Conservation (phyloP, 2,797 vertebrate species). For the Sternarchorhynchus goeldii region DNA sequence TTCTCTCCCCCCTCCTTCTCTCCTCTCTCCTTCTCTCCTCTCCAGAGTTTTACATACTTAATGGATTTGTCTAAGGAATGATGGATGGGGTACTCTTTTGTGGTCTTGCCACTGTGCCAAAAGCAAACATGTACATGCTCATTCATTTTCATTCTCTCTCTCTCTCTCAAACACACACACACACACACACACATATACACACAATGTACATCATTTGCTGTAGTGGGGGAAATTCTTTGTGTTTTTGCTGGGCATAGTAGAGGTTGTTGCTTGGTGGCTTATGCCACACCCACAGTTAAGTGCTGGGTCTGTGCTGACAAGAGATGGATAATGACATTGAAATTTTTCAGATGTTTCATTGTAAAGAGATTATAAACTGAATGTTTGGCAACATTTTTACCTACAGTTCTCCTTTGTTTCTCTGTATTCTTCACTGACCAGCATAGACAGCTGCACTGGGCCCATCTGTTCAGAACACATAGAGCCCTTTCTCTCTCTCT, state of each 20-base stretch:
- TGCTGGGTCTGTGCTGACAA: conserved; percentile 30
- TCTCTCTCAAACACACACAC: conserved; percentile 17
- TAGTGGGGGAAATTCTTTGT: conserved; percentile 17
- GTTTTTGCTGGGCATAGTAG: conserved; percentile 14
- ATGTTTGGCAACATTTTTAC: conserved; percentile 39
- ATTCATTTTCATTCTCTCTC: conserved; percentile 13
- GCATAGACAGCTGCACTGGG: conserved; percentile 46
- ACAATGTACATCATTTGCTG: not conserved
- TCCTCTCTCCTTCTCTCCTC: conserved; percentile 22
- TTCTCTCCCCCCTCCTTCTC: not conserved
- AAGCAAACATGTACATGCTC: conserved; percentile 24
- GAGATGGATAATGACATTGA: conserved; percentile 24
- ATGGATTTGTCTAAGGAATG: conserved; percentile 57
- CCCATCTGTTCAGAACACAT: conserved; percentile 48
- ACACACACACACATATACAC: conserved; percentile 18
- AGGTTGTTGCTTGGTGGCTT: not conserved
- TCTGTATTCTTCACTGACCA: conserved; percentile 29
- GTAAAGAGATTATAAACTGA: conserved; percentile 38
- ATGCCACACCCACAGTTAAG: conserved; percentile 31
- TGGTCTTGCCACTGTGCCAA: conserved; percentile 53
- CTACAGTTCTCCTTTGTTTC: conserved; percentile 50
- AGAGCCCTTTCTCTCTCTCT: conserved; percentile 19
- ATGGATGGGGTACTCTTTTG: conserved; percentile 52
- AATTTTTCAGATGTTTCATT: conserved; percentile 45
- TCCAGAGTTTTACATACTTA: conserved; percentile 36